Conservation (phyloP, 2,113 vertebrate species). For the Aplodontia rufa region DNA sequence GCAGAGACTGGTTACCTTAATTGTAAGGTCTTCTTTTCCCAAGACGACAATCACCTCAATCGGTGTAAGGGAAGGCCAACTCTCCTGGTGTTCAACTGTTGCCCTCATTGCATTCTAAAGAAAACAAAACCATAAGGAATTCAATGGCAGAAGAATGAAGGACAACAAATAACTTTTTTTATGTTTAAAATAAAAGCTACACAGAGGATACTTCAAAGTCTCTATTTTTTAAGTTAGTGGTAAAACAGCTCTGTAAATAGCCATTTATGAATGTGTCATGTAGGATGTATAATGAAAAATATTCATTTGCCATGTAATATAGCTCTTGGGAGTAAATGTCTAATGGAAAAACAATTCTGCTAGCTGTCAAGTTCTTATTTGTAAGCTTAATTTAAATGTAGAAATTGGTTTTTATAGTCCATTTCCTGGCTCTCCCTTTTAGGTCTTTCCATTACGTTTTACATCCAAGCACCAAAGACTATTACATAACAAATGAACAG, state of each 20-base stretch:
- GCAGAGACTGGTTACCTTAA: conserved; percentile 89
- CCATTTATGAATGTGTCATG: conserved; percentile 60
- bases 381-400: conserved; percentile 77
- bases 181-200: conserved; percentile 63
- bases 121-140: conserved; percentile 54
- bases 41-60: conserved; percentile 94
- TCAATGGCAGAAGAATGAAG: background rate
- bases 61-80: conserved; percentile 86
- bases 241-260: conserved; percentile 64
- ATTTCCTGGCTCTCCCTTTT: conserved; percentile 69
- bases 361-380: conserved; percentile 73
- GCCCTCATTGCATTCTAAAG: conserved; percentile 97
- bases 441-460: conserved; percentile 74
- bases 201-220: conserved; percentile 44
- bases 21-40: conserved; percentile 95
- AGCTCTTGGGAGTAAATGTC: conserved; percentile 62
- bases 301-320: conserved; percentile 64
- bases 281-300: conserved; percentile 61
- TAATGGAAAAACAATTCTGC: conserved; percentile 74
- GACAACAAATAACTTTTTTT: conserved; percentile 25
- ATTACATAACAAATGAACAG: conserved; percentile 70
- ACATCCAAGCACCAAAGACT: conserved; percentile 55
- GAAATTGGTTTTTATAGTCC: conserved; percentile 74
- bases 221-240: conserved; percentile 44
- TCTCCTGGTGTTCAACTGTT: conserved; percentile 96